Base-by-base conservation (phyloP, 2,797 vertebrate genomes). In the Apogon hyalosoma region DNA sequence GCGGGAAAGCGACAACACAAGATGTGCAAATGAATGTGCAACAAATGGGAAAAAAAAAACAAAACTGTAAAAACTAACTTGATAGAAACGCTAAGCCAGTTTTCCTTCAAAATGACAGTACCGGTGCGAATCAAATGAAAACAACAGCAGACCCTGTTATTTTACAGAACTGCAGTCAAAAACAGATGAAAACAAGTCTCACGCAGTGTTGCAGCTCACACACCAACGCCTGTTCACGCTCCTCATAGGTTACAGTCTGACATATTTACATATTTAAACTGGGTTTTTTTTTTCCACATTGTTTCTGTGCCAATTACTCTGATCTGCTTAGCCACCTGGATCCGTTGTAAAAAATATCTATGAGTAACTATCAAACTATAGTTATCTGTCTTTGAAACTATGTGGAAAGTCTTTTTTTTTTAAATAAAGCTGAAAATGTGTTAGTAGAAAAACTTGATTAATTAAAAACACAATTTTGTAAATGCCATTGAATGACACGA, bases 361-460 rank as follows among this genome's bases (percentile, higher is more conserved):
- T 36, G 46, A 57, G 69, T 73, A 71, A 68, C 71, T 81, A 80
- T 79, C 69, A 88, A 86, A 85, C 79, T 82, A 79, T 3, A 72
- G 49, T 74, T 24, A 69, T 80, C 73, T 60, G 18, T 43, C 7
- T 77, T 80, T 62, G 4, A 3, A 75, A 73, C 47, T 31, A 40
- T 38, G 60, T 64, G 31, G 13, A 14, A 61, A 24, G 59, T 76
- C 50, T 11, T 63, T 40, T 68, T 57, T 70, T 71, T 55, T 79
- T 56, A 56, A 42, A 66, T 10, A 16, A 82, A 54, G 80, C 80
- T 28, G 82, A 79, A 84, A 74, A 45, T 47, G 45, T n/a, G 14
- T 85, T 69, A 69, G 75, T 85, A 87, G 45, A 89, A 90, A 89
- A 88, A 73, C 73, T 85, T 12, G 47, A 61, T 63, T 80, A 47